Percentiles rank a stretch among this genome's conserved stretches.
phyloP scores from a whole-genome alignment of 2,888 invertebrate species.

The Adela reaumurella region DNA sequence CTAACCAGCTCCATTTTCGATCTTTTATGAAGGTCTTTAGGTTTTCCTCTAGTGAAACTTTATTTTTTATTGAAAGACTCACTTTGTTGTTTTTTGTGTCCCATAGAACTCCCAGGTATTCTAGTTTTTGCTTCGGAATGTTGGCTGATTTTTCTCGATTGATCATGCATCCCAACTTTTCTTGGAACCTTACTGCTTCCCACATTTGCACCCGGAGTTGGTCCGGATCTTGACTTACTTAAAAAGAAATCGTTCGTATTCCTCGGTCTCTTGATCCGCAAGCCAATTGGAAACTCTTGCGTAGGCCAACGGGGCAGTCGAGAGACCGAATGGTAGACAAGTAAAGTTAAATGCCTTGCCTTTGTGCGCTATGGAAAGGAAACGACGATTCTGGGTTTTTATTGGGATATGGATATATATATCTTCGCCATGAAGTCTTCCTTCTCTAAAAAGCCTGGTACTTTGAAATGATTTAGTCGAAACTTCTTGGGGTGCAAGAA shows the following conservation, averaged over 20 bases:
- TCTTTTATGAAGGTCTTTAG: neutral
- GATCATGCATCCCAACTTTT: neutral
- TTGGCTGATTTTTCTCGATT: neutral
- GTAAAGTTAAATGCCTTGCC: slow-evolving; percentile 6
- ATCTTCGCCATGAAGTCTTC: neutral
- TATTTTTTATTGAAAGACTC: neutral
- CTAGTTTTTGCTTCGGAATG: neutral
- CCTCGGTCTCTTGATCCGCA: slow-evolving; percentile 9
- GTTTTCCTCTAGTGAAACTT: neutral
- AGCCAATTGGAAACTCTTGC: slow-evolving; percentile 15
- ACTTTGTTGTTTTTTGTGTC: neutral
- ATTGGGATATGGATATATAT: neutral
- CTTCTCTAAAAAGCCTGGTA: neutral
- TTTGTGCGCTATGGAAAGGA: slow-evolving; percentile 9
- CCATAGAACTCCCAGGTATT: neutral
- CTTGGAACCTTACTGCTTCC: neutral
- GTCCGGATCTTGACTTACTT: neutral
- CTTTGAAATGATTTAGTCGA: neutral
- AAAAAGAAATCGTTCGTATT: slow-evolving; percentile 15
- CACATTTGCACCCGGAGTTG: neutral
- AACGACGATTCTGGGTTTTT: slow-evolving; percentile 9
- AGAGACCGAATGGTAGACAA: slow-evolving; percentile 15
- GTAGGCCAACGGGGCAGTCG: slow-evolving; percentile 15
- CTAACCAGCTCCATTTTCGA: neutral
- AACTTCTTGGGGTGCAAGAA: no score